Percentiles rank a stretch among this genome's conserved stretches.
Conservation (phyloP, 2,888 invertebrate species). For the Plebejus melissa region DNA sequence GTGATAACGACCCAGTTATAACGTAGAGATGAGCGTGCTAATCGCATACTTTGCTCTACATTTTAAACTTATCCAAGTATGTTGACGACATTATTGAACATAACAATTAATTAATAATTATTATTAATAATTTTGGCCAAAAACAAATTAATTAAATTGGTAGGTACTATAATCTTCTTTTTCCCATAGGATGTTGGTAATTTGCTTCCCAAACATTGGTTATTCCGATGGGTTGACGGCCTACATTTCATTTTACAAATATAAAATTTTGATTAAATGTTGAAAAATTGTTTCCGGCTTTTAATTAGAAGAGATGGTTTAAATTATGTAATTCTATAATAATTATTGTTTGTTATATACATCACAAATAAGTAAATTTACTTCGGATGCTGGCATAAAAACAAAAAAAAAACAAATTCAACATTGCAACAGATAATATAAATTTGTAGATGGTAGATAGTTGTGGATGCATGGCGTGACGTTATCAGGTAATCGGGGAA, state of each 20-base stretch:
- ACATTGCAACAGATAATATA: constrained; percentile 1
- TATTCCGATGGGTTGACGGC: not conserved
- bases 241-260: not conserved
- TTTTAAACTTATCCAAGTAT: too few relatives aligned
- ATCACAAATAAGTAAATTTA: too few relatives aligned
- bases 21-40: not conserved
- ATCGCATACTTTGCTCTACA: not conserved
- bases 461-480: constrained; percentile 36
- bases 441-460: constrained; percentile 14
- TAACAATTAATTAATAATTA: not conserved
- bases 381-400: not conserved
- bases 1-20: not conserved
- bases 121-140: not conserved
- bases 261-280: not conserved
- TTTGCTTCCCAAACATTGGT: not conserved
- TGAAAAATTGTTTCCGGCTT: not conserved
- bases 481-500: constrained; percentile 47
- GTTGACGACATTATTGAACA: not conserved
- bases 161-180: not conserved
- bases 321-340: not conserved
- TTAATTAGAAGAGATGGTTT: not conserved
- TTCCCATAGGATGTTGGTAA: not conserved
- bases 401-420: not conserved
- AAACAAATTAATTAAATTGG: not conserved
- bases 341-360: not conserved